phyloP scores from a whole-genome alignment of 2,888 invertebrate genomes.

The Aphrophora alni region DNA sequence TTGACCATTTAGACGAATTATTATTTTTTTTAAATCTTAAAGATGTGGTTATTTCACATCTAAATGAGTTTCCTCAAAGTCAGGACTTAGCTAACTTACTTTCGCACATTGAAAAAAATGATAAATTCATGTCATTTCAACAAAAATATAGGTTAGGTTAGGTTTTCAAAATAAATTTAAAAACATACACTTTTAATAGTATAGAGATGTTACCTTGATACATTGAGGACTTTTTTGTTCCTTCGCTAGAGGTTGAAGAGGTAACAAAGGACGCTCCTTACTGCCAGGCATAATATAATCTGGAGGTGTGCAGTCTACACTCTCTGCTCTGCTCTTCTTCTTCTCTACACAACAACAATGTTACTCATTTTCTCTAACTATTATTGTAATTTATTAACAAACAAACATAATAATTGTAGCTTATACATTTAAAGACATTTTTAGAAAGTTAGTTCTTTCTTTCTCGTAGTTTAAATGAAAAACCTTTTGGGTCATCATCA shows the following conservation, averaged over 20 bases:
- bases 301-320: slow-evolving; percentile 95
- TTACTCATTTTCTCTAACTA: slow-evolving; percentile 2
- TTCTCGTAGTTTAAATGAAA: no score
- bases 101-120: no score
- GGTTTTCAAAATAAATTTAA: no score
- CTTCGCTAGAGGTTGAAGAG: slow-evolving; percentile 87
- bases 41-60: no score
- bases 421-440: background rate
- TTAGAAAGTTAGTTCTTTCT: background rate
- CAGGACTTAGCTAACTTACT: no score
- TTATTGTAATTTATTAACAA: background rate
- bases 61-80: no score
- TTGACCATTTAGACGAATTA: no score
- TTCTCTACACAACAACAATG: slow-evolving; percentile 69
- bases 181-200: no score
- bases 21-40: no score
- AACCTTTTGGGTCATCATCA: no score
- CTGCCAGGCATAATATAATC: slow-evolving; percentile 94
- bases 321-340: slow-evolving; percentile 87
- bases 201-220: slow-evolving; percentile 77
- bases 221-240: slow-evolving; percentile 89
- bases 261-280: slow-evolving; percentile 85
- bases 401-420: background rate
- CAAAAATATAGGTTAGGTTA: no score
- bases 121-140: no score